These are phyloP conservation scores for Nomada lathburiana DNA, from an alignment of 2,888 invertebrate species.

Conservation along the genomic window DNA sequence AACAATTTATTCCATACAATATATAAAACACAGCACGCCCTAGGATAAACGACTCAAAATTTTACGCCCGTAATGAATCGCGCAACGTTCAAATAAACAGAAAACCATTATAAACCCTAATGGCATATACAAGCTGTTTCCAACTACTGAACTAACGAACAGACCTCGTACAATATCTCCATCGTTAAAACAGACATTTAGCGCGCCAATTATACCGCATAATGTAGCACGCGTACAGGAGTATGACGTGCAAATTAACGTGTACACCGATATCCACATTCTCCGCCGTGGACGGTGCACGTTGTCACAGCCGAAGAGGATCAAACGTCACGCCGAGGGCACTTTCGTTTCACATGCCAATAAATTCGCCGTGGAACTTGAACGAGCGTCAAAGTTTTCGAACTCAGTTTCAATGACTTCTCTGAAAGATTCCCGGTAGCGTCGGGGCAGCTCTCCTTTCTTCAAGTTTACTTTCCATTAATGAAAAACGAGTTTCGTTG, in stretches of 20 bases:
- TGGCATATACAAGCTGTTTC: neutral
- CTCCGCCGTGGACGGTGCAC: too few species aligned
- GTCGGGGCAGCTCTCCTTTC: conserved; percentile 42
- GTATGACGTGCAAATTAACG: too few species aligned
- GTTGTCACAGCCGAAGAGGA: conserved; percentile 1
- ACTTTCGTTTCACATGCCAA: conserved; percentile 51
- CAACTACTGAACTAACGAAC: neutral
- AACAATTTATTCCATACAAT: too few species aligned
- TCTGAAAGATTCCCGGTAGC: conserved; percentile 63
- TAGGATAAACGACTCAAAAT: too few species aligned
- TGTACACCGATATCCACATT: too few species aligned
- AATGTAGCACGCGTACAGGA: too few species aligned
- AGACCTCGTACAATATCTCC: neutral
- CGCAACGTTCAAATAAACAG: too few species aligned
- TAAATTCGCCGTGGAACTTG: conserved; percentile 55
- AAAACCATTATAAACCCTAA: too few species aligned
- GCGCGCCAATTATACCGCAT: too few species aligned
- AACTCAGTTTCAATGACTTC: conserved; percentile 62
- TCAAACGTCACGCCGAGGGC: conserved; percentile 44
- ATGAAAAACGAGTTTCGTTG: conserved; percentile 74
- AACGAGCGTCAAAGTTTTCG: conserved; percentile 50
- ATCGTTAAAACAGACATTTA: too few species aligned
- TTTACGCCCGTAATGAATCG: too few species aligned
- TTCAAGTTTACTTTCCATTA: conserved; percentile 78
- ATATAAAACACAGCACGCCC: too few species aligned